Conservation (phyloP, 2,797 vertebrate genomes). For the Streptopelia turtur region DNA sequence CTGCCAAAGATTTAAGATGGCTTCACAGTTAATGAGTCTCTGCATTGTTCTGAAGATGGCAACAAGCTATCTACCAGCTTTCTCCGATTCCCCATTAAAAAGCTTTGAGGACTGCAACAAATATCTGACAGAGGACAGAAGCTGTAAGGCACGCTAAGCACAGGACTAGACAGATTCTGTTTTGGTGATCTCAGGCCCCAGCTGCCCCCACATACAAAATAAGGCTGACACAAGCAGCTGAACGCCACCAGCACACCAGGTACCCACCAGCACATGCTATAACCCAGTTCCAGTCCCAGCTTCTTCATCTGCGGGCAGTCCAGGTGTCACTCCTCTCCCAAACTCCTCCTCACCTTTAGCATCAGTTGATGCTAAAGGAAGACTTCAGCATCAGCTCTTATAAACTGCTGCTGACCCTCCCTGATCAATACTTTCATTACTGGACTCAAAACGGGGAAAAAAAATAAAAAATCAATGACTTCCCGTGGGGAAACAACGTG, state of each 20-base stretch:
- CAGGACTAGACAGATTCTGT: not conserved
- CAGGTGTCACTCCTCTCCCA: not conserved
- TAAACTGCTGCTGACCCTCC: slow-evolving; percentile 56
- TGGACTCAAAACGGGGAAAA: slow-evolving; percentile 31
- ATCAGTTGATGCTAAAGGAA: not conserved
- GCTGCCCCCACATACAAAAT: not conserved
- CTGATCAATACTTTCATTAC: slow-evolving; percentile 76
- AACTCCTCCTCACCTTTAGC: not conserved
- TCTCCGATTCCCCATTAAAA: not conserved
- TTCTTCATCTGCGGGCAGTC: not conserved
- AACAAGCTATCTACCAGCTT: not conserved
- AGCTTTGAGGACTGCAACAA: not conserved
- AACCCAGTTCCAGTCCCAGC: not conserved
- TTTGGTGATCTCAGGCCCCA: not conserved
- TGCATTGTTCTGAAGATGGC: not conserved
- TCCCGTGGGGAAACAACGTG: slow-evolving; percentile 37
- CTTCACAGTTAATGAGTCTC: not conserved
- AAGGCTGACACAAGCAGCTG: not conserved
- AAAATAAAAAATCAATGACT: slow-evolving; percentile 45
- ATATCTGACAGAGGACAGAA: not conserved
- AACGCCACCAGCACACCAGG: not conserved
- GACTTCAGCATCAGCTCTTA: slow-evolving; percentile 4
- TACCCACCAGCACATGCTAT: not conserved
- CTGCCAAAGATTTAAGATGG: not conserved
- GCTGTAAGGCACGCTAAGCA: not conserved